Percentiles rank a stretch among this genome's conserved stretches.
These are phyloP conservation scores for Eucidaris tribuloides DNA, from an alignment of 35 echinoderm and acorn worm genomes.

Conservation along the genomic window DNA sequence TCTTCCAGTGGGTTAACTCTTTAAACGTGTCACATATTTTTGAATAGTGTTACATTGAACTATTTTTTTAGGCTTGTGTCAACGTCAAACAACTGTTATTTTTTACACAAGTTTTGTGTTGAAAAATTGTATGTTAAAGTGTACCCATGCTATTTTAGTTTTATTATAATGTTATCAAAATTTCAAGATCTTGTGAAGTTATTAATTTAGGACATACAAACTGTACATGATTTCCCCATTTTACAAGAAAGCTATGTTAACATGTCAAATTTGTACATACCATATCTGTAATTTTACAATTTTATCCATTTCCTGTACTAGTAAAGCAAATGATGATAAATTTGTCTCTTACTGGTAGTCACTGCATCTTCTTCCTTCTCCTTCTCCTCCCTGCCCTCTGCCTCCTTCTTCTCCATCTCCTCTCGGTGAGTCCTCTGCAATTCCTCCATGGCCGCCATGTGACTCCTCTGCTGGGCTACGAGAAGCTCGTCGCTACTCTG, in stretches of 20 bases:
- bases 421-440: conserved; percentile 40
- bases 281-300: not conserved
- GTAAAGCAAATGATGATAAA: not conserved
- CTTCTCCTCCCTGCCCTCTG: conserved; percentile 41
- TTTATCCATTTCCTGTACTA: not conserved
- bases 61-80: not conserved
- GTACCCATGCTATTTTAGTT: no score
- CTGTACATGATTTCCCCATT: no score
- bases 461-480: conserved; percentile 33
- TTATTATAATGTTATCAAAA: no score
- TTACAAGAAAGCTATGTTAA: not conserved
- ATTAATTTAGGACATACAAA: no score
- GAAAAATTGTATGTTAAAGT: no score
- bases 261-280: not conserved
- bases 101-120: no score
- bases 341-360: conserved; percentile 36
- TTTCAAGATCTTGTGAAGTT: no score
- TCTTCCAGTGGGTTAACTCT: not conserved
- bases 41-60: no score
- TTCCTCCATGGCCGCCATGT: conserved; percentile 39
- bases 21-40: not conserved
- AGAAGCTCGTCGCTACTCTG: conserved; percentile 32
- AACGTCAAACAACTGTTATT: no score
- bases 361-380: conserved; percentile 54
- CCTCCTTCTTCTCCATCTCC: conserved; percentile 55